Conservation (phyloP, 53 echinoderm and acorn worm genomes). For the Crossaster papposus region DNA sequence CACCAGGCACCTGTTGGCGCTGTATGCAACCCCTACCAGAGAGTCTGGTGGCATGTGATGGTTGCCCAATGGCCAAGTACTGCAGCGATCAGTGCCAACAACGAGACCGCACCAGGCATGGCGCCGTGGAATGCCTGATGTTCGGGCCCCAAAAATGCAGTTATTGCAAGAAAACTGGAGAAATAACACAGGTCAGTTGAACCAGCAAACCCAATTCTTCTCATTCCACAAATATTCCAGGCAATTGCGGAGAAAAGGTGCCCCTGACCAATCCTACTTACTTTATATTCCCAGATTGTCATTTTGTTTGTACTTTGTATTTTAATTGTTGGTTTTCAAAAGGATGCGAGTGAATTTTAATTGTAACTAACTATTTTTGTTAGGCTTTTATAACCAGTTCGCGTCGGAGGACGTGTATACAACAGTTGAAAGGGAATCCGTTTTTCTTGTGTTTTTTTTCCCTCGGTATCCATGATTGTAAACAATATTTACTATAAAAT, state of each 20-base stretch:
- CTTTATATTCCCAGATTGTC: too few species aligned
- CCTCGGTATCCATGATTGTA: too few species aligned
- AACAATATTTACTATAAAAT: too few species aligned
- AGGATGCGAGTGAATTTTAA: too few species aligned
- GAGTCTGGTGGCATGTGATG: slow-evolving; percentile 1
- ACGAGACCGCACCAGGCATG: slow-evolving; percentile 44
- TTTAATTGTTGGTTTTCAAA: too few species aligned
- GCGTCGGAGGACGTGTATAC: too few species aligned
- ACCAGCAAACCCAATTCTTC: not conserved
- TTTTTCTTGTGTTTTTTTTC: too few species aligned
- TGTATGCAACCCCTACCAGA: slow-evolving; percentile 29
- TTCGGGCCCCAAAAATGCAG: slow-evolving; percentile 48
- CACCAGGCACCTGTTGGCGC: slow-evolving; percentile 54
- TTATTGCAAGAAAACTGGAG: slow-evolving; percentile 27
- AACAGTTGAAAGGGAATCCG: too few species aligned
- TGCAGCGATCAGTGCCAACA: slow-evolving; percentile 35
- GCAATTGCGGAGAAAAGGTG: not conserved
- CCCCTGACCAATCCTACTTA: too few species aligned
- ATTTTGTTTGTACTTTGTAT: too few species aligned
- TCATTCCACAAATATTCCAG: not conserved
- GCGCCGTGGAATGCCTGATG: slow-evolving; percentile 42
- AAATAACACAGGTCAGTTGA: slow-evolving; percentile 29
- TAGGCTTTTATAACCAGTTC: too few species aligned
- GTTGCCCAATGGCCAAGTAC: slow-evolving; percentile 35
- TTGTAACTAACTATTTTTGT: too few species aligned